These are phyloP conservation scores for Neomonachus schauinslandi DNA, from an alignment of 2,113 vertebrate genomes.

Conservation along the genomic window DNA sequence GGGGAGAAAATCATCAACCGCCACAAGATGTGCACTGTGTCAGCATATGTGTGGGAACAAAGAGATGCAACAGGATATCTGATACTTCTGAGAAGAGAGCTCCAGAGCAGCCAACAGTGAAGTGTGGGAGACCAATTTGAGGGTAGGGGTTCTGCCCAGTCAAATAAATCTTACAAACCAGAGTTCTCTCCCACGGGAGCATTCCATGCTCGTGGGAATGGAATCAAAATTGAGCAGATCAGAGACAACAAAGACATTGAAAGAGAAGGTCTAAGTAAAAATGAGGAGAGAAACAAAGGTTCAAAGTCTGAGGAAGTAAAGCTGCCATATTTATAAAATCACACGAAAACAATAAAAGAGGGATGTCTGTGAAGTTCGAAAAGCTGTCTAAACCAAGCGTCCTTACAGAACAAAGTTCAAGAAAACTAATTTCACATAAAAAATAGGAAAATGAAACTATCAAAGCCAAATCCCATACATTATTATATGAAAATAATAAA, in stretches of 20 bases:
- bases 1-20: neutral
- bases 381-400: neutral
- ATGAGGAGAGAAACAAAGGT: neutral
- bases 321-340: neutral
- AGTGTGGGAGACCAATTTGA: neutral
- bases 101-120: neutral
- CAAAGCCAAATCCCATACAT: neutral
- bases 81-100: neutral
- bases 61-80: neutral
- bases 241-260: neutral
- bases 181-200: neutral
- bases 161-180: neutral
- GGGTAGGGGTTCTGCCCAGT: neutral
- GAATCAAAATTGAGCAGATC: neutral
- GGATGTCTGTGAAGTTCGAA: neutral
- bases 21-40: neutral
- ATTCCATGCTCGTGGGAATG: neutral
- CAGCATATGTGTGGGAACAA: neutral
- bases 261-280: neutral
- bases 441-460: conserved; percentile 25
- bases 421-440: conserved; percentile 18
- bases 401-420: neutral
- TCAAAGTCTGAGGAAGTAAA: neutral
- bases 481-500: neutral
- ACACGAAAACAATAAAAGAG: neutral